Conservation (phyloP, 2,888 invertebrate species). For the Scelioninae gen. 1 region DNA sequence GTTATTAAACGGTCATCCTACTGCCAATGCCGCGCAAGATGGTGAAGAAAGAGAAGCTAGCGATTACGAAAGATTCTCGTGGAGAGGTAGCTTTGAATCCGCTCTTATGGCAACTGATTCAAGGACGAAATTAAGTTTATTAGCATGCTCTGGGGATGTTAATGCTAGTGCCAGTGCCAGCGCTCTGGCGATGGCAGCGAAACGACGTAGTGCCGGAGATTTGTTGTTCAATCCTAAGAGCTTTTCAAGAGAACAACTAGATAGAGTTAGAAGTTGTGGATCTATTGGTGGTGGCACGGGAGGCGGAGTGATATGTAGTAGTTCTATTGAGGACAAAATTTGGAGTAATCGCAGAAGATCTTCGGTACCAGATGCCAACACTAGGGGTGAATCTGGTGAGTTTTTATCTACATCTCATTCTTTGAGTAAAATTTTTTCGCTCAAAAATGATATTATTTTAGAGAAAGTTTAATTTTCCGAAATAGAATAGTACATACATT, state of each 20-base stretch:
- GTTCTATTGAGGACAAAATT: conserved; percentile 82
- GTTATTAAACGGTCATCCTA: conserved; percentile 80
- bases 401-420: neutral
- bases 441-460: too few species aligned
- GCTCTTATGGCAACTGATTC: conserved; percentile 94
- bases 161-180: conserved; percentile 87
- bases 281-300: conserved; percentile 91
- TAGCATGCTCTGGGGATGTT: conserved; percentile 86
- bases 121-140: conserved; percentile 89
- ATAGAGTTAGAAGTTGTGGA: conserved; percentile 91
- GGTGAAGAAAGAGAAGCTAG: conserved; percentile 88
- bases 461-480: too few species aligned
- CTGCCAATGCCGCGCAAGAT: conserved; percentile 77
- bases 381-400: conserved; percentile 81
- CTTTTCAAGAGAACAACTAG: conserved; percentile 90
- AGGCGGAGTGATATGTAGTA: conserved; percentile 85
- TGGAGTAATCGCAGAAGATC: conserved; percentile 83
- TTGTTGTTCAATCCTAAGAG: conserved; percentile 91
- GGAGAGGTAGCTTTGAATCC: conserved; percentile 97
- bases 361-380: conserved; percentile 83
- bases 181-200: conserved; percentile 89
- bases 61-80: conserved; percentile 95
- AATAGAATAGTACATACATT: too few species aligned
- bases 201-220: conserved; percentile 93
- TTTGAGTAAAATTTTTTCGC: too few species aligned